These are phyloP conservation scores for mouse (Mus musculus) DNA, from an alignment of 2,113 vertebrate genomes.

Conservation along the genomic window GRCm39 chr8:125804001-125804500, in stretches of 20 bases:
- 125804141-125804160: neutral
- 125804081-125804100: neutral
- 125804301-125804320: constrained; percentile 56
- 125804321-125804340: neutral
- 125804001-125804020: neutral
- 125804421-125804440: rapidly evolving
- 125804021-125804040: neutral
- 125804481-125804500: neutral
- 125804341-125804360: constrained; percentile 2
- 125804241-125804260: constrained; percentile 59
- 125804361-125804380: neutral
- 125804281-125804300: constrained; percentile 46
- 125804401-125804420: neutral
- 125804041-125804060: neutral
- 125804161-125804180: neutral
- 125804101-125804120: neutral
- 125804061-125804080: neutral
- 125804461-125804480: neutral
- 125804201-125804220: neutral
- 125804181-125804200: neutral
- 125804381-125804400: neutral
- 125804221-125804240: constrained; percentile 29
- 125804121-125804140: neutral
- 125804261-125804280: constrained; percentile 47
- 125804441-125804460: neutral